Conservation (phyloP, 1,140 invertebrate species). For the Reticulitermes speratus region DNA sequence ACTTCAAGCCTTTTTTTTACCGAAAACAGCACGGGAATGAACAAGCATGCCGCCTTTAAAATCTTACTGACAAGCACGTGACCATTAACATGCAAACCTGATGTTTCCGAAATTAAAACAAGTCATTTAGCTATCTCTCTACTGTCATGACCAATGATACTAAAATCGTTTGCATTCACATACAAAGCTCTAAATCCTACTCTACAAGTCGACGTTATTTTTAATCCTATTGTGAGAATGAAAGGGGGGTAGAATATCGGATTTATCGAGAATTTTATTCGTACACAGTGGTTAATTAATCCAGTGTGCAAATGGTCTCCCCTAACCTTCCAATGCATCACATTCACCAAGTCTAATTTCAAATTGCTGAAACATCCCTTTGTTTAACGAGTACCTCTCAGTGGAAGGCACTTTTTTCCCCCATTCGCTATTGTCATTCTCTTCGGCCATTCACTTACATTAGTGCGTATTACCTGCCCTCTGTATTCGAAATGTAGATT, state of each 20-base stretch:
- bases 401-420: background rate
- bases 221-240: background rate
- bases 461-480: background rate
- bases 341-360: background rate
- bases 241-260: background rate
- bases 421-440: background rate
- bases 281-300: background rate
- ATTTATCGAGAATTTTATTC: background rate
- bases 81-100: background rate
- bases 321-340: background rate
- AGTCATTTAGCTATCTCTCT: background rate
- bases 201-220: background rate
- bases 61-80: background rate
- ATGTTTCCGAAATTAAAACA: background rate
- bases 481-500: background rate
- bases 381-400: background rate
- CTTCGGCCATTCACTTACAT: background rate
- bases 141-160: background rate
- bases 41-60: background rate
- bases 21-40: background rate
- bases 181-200: background rate
- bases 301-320: background rate
- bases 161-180: background rate
- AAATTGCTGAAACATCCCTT: background rate
- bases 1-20: no score